Conservation (phyloP, 1,140 invertebrate genomes). For the Zophobas atratus region DNA sequence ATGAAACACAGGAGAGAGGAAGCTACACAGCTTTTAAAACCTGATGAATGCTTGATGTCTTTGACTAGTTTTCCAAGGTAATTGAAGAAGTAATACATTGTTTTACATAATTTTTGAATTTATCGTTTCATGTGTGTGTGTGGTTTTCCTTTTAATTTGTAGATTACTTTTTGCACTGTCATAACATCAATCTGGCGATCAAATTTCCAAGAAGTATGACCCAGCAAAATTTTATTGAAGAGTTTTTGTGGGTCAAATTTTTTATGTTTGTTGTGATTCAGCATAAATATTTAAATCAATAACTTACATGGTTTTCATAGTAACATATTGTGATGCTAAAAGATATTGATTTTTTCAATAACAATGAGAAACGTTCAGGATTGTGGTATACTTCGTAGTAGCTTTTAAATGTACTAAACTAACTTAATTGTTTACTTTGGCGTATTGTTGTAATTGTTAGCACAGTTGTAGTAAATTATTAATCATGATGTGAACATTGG, state of each 20-base stretch:
- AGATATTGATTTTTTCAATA: background rate
- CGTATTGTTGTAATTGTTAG: too few species aligned
- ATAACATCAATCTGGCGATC: background rate
- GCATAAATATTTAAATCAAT: slow-evolving; percentile 33
- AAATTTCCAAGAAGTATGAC: background rate
- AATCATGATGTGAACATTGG: too few species aligned
- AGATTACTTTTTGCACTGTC: slow-evolving; percentile 18
- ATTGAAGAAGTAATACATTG: slow-evolving; percentile 22
- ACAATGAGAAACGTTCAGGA: background rate
- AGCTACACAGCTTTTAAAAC: slow-evolving; percentile 82
- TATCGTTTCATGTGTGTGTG: background rate
- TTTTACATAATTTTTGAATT: too few species aligned
- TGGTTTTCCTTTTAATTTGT: background rate
- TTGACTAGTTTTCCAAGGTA: slow-evolving; percentile 95
- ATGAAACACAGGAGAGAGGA: slow-evolving; percentile 94
- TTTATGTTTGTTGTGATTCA: slow-evolving; percentile 3
- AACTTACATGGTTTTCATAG: background rate
- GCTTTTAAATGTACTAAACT: too few species aligned
- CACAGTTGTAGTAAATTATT: too few species aligned
- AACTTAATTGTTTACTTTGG: too few species aligned
- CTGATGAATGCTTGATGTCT: slow-evolving; percentile 90
- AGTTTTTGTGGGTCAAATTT: background rate
- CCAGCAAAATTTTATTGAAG: too few species aligned
- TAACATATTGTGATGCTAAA: background rate
- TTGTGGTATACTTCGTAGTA: too few species aligned